Evolutionary conservation across 2,888 invertebrate genomes (phyloP).

Genomic region (Anagyrus pseudococci): DNA sequence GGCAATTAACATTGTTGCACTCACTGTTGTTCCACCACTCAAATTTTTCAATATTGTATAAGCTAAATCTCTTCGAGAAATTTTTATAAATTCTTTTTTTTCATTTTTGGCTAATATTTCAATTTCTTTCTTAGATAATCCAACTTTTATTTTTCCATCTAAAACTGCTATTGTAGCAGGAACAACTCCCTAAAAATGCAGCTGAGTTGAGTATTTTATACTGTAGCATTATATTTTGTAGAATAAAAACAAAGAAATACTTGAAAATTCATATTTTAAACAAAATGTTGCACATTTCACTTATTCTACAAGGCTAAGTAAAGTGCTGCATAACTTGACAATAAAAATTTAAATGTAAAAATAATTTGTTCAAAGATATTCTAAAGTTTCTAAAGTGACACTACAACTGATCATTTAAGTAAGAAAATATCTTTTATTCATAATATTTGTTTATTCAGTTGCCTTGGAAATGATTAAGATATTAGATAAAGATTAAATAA

Average conservation of each 20-base stretch:
- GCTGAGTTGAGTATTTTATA: conserved; percentile 5
- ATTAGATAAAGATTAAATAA: too few relatives aligned
- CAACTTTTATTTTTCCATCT: conserved; percentile 82
- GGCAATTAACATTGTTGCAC: conserved; percentile 89
- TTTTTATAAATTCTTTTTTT: conserved; percentile 72
- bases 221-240: too few relatives aligned
- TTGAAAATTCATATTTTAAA: neutral
- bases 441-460: too few relatives aligned
- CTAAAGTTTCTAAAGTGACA: too few relatives aligned
- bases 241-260: neutral
- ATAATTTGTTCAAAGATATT: too few relatives aligned
- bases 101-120: conserved; percentile 67
- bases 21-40: conserved; percentile 95
- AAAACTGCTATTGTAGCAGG: conserved; percentile 95
- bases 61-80: conserved; percentile 87
- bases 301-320: too few relatives aligned
- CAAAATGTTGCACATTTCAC: neutral
- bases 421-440: too few relatives aligned
- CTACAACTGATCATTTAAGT: too few relatives aligned
- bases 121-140: conserved; percentile 73
- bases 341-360: too few relatives aligned
- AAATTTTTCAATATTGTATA: conserved; percentile 72
- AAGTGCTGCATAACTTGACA: too few relatives aligned
- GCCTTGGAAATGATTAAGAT: too few relatives aligned
- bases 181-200: conserved; percentile 77